Evolutionary conservation across 2,888 invertebrate species (phyloP).

Genomic region (Fissipunctia ypsillon): DNA sequence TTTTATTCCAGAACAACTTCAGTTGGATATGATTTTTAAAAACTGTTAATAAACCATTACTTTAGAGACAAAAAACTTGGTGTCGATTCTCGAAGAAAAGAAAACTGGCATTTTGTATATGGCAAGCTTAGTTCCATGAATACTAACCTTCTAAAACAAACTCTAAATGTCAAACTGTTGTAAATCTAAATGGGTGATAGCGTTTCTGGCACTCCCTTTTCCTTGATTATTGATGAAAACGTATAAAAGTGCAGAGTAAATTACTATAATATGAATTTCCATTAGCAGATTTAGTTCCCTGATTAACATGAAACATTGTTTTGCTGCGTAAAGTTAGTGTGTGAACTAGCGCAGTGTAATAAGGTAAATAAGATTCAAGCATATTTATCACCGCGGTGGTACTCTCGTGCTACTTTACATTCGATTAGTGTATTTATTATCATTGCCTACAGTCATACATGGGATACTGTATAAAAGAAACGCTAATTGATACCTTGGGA

Average conservation of each 20-base stretch:
- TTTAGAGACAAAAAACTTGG: neutral
- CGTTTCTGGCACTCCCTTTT: slow-evolving; percentile 78
- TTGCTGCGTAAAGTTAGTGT: slow-evolving; percentile 38
- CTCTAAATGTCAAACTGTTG: slow-evolving; percentile 61
- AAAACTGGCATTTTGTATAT: slow-evolving; percentile 1
- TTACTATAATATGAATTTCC: slow-evolving; percentile 59
- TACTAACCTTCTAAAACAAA: slow-evolving; percentile 48
- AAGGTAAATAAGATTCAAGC: slow-evolving; percentile 64
- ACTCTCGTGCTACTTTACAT: slow-evolving; percentile 41
- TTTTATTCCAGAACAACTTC: neutral
- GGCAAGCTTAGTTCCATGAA: slow-evolving; percentile 21
- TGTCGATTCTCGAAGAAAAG: neutral
- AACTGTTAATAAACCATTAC: neutral
- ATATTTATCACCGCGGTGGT: slow-evolving; percentile 52
- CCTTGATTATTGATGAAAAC: slow-evolving; percentile 62
- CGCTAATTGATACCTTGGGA: slow-evolving; percentile 1
- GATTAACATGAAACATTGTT: slow-evolving; percentile 55
- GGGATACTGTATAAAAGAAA: slow-evolving; percentile 10
- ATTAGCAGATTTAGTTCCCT: slow-evolving; percentile 32
- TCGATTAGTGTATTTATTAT: slow-evolving; percentile 13
- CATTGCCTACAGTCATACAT: neutral
- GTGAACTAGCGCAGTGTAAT: slow-evolving; percentile 54
- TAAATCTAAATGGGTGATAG: slow-evolving; percentile 67
- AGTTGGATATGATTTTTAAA: neutral
- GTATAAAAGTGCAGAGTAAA: slow-evolving; percentile 39